phyloP scores from a whole-genome alignment of 1,140 invertebrate species.

The Drosophila guanche region DNA sequence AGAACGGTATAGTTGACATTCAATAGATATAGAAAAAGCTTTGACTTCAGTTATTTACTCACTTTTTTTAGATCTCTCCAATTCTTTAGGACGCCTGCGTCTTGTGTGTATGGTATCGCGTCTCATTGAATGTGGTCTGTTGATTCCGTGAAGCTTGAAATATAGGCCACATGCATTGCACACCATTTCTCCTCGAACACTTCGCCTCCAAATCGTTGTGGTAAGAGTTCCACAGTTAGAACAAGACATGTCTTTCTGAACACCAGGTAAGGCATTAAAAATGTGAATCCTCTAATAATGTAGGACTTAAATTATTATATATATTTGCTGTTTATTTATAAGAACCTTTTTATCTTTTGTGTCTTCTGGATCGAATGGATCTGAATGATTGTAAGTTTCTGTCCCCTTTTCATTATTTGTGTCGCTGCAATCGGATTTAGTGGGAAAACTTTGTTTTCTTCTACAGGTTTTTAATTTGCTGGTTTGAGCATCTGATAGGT shows the following conservation, averaged over 20 bases:
- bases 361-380: constrained; percentile 44
- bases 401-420: constrained; percentile 48
- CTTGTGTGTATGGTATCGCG: constrained; percentile 98
- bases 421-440: constrained; percentile 70
- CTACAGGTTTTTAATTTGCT: constrained; percentile 70
- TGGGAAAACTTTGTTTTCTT: constrained; percentile 82
- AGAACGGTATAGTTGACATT: background rate
- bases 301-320: background rate
- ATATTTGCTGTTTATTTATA: background rate
- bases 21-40: background rate
- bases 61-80: constrained; percentile 85
- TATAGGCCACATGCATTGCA: constrained; percentile 98
- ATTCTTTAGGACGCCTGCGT: constrained; percentile 93
- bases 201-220: constrained; percentile 96
- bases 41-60: constrained; percentile 30
- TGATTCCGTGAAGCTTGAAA: constrained; percentile 95
- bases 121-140: constrained; percentile 96
- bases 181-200: constrained; percentile 94
- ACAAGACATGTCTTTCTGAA: constrained; percentile 89
- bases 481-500: constrained; percentile 66
- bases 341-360: constrained; percentile 70
- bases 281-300: constrained; percentile 49
- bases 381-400: constrained; percentile 49
- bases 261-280: constrained; percentile 52
- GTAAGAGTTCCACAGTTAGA: constrained; percentile 94